phyloP scores from a whole-genome alignment of 1,140 invertebrate species.

The Chymomyza costata region DNA sequence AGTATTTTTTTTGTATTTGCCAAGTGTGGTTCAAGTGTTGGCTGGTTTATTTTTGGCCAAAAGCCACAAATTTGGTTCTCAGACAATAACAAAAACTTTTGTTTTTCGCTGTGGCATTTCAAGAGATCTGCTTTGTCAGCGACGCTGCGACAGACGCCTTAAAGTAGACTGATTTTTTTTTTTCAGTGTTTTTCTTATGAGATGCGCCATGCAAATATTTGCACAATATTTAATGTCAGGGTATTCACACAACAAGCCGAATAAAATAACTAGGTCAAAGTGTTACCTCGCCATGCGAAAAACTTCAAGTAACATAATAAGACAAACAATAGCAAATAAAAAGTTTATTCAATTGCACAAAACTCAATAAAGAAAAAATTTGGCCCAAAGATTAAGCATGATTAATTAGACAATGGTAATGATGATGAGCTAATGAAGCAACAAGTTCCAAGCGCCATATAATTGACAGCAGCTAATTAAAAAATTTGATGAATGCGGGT shows the following conservation, averaged over 20 bases:
- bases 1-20: conserved; percentile 21
- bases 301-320: conserved; percentile 18
- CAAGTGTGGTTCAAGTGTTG: conserved; percentile 23
- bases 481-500: conserved; percentile 20
- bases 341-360: conserved; percentile 44
- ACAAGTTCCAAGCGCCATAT: conserved; percentile 11
- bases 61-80: neutral
- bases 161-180: conserved; percentile 24
- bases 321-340: conserved; percentile 17
- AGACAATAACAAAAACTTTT: conserved; percentile 14
- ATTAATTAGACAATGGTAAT: conserved; percentile 54
- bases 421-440: conserved; percentile 45
- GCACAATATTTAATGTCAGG: conserved; percentile 24
- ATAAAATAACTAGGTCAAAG: conserved; percentile 50
- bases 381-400: conserved; percentile 26
- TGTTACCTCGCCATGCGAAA: conserved; percentile 37
- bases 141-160: too few relatives aligned
- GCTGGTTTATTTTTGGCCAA: conserved; percentile 24
- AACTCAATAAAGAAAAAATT: conserved; percentile 43
- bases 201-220: conserved; percentile 38
- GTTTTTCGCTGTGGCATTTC: conserved; percentile 21
- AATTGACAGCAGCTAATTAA: conserved; percentile 47
- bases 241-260: conserved; percentile 24
- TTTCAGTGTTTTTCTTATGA: conserved; percentile 1
- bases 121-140: too few relatives aligned